Percentiles rank a stretch among this genome's conserved stretches.
Evolutionary conservation across 1,140 invertebrate species (phyloP).

Genomic region (Adoxophyes honmai): DNA sequence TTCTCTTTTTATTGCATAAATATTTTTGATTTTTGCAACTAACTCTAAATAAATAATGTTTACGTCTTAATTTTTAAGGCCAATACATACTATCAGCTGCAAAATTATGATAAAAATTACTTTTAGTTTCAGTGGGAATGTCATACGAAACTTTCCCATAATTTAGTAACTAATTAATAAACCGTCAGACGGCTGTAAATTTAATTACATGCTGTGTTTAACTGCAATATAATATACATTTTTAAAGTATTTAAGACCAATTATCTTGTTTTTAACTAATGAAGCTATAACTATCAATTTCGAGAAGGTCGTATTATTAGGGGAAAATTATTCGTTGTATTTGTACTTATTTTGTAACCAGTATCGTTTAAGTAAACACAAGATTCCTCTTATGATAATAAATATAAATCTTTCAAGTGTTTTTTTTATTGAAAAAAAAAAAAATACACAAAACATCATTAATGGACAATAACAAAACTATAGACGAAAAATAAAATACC

Average conservation of each 20-base stretch:
- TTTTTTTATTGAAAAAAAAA: not conserved
- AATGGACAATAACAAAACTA: no score
- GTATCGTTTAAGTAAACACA: not conserved
- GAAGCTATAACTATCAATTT: no score
- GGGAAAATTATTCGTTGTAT: constrained; percentile 7
- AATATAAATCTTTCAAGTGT: no score
- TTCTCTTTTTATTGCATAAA: constrained; percentile 7
- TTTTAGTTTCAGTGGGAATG: not conserved
- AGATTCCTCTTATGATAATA: no score
- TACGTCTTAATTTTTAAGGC: not conserved
- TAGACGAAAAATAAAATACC: no score
- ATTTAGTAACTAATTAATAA: not conserved
- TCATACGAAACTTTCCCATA: not conserved
- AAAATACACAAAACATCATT: constrained; percentile 3
- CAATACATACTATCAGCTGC: not conserved
- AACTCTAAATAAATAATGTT: constrained; percentile 3
- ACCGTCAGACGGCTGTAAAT: constrained; percentile 1
- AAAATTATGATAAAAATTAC: not conserved
- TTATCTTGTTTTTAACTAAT: no score
- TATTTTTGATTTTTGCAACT: not conserved
- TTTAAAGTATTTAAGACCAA: no score
- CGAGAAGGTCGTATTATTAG: not conserved
- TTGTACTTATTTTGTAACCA: not conserved
- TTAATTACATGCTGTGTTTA: no score
- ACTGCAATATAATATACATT: no score